Percentiles rank a stretch among this genome's conserved stretches.
phyloP scores from a whole-genome alignment of 2,888 invertebrate species.

The Sarcophaga rosellei region DNA sequence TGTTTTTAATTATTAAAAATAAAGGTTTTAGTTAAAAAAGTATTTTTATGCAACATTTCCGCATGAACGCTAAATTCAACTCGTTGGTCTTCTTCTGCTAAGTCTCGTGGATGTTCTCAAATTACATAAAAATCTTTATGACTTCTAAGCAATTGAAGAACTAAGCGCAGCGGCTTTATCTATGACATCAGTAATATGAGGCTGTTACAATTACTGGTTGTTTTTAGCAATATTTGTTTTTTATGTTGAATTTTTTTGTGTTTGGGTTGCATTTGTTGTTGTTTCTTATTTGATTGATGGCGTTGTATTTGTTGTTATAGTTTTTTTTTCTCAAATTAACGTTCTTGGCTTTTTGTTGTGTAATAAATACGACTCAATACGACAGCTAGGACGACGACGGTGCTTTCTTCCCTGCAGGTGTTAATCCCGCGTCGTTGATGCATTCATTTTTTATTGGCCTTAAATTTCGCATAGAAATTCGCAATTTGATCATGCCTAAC shows the following conservation, averaged over 20 bases:
- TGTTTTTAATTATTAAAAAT: slow-evolving; percentile 37
- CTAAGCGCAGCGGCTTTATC: slow-evolving; percentile 34
- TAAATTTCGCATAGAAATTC: slow-evolving; percentile 93
- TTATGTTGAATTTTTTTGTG: slow-evolving; percentile 36
- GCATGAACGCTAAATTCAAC: slow-evolving; percentile 55
- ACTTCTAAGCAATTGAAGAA: slow-evolving; percentile 18
- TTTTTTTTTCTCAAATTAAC: slow-evolving; percentile 59
- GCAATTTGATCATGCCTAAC: slow-evolving; percentile 91
- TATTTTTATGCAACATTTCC: slow-evolving; percentile 30
- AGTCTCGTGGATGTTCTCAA: slow-evolving; percentile 24
- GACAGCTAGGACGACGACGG: slow-evolving; percentile 63
- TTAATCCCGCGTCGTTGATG: slow-evolving; percentile 69
- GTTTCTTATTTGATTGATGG: slow-evolving; percentile 48
- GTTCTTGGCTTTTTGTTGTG: slow-evolving; percentile 64
- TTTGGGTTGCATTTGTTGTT: slow-evolving; percentile 49
- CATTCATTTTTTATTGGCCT: slow-evolving; percentile 83
- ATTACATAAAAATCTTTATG: slow-evolving; percentile 46
- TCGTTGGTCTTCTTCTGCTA: slow-evolving; percentile 27
- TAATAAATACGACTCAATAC: slow-evolving; percentile 64
- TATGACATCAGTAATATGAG: slow-evolving; percentile 45
- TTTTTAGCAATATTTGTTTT: slow-evolving; percentile 41
- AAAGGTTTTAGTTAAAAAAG: slow-evolving; percentile 32
- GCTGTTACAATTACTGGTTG: slow-evolving; percentile 54
- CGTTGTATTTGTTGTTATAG: slow-evolving; percentile 49
- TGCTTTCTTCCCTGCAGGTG: slow-evolving; percentile 69